Evolutionary conservation across 2,888 invertebrate species (phyloP), one percentile per base, ranked within the genome.

Genomic region (Tuberolachnus salignus): DNA sequence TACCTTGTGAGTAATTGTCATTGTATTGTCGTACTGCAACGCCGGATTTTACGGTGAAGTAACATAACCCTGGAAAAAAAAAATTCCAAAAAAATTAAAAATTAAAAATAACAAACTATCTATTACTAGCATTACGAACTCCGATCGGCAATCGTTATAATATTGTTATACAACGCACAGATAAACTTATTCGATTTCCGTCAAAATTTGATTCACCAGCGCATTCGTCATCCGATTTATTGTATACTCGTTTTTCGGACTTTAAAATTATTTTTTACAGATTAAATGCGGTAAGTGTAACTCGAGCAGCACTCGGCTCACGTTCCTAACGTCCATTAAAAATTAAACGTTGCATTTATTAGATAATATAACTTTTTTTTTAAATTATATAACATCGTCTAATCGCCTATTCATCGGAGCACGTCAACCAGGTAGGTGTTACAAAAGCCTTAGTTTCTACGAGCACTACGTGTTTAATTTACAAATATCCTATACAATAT

Each of bases 1-100:
- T 78, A 78, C 78, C 78, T 78, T 21, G 78, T 69, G 69, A 51
- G 44, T 69, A 61, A 78, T 51, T 42, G 59, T 59, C 23, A 21
- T 78, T 55, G 21, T n/a, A 69, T 3, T 69, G 78, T 51, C 69
- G 78, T 42, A 78, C 49, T 42, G 67, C 78, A 8, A 42, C 51
- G 14, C 57, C 69, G 23, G 42, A 19, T 55, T 34, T 75, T 26
- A 67, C 67, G 66, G 75, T 69, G 51, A 78, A 51, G 69, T 59
- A 78, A 78, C 67, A 78, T 69, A 78, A 69, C 51, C 69, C 78
- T 78, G 59, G 1, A 59, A 69, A 59, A 55, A 26, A 57, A 23
- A 42, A 57, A n/a, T n/a, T n/a, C n/a, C n/a, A n/a, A n/a, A n/a
- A n/a, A n/a, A n/a, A n/a, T n/a, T n/a, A n/a, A n/a, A n/a, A n/a